These are phyloP conservation scores for Campylomormyrus numenius DNA, from an alignment of 2,113 vertebrate species.

Conservation along the genomic window DNA sequence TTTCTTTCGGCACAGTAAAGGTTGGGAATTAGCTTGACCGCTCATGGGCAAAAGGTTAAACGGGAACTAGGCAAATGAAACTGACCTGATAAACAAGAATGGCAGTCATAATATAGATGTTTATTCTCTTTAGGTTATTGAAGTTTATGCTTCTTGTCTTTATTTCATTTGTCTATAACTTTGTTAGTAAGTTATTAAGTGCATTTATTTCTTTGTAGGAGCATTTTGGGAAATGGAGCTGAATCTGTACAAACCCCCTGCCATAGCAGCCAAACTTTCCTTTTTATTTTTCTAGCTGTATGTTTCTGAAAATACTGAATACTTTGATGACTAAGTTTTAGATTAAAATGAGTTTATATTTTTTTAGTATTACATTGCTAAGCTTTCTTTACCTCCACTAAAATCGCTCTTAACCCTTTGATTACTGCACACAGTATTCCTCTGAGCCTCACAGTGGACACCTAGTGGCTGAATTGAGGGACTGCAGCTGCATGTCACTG, in stretches of 20 bases:
- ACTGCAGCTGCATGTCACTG: background rate
- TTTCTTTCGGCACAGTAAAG: background rate
- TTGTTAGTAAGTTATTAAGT: background rate
- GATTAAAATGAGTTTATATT: background rate
- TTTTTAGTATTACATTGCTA: background rate
- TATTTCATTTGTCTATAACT: background rate
- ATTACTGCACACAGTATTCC: background rate
- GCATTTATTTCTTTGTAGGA: background rate
- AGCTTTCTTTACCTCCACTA: background rate
- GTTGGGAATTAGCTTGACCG: background rate
- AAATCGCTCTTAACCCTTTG: background rate
- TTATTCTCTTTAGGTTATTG: background rate
- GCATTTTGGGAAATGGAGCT: background rate
- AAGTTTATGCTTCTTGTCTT: background rate
- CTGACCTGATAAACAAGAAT: background rate
- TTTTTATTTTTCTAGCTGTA: background rate
- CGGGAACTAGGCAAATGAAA: background rate
- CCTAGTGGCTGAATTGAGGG: constrained; percentile 27
- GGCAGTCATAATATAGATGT: background rate
- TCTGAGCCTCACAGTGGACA: constrained; percentile 29
- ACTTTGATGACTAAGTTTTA: background rate
- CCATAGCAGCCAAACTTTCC: background rate
- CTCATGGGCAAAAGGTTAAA: background rate
- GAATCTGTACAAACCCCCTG: background rate
- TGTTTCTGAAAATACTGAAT: background rate